Base-by-base conservation (phyloP, 1,140 invertebrate genomes). In the Eumaeus atala region DNA sequence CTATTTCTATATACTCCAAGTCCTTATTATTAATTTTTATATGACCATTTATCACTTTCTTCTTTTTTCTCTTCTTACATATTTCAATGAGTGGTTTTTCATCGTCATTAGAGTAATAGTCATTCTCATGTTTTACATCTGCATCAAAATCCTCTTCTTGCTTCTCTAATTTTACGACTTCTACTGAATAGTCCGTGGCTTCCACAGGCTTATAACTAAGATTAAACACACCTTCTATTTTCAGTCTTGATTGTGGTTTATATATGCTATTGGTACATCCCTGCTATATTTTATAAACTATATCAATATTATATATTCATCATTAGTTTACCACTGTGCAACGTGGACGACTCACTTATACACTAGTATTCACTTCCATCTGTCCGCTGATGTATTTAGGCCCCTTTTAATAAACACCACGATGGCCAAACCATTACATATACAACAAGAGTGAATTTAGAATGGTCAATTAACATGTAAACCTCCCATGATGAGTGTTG, bases 1-100 rank as follows among this genome's bases (percentile, higher is more conserved):
- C 64, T 34, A 83, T 59, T 56, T 78, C 71, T 59, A 48, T 71
- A 57, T 64, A 84, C 1, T 67, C 51, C 9, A 61, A 42, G 16
- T 18, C 33, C 36, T 28, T 18, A 12, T 36, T 54, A 17, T 53
- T 16, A 12, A 50, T 44, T 12, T 42, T 42, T 9, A 44, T 36
- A 9, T 57, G 37, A 8, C 37, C 54, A 44, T 52, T 58, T 21
- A 37, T 7, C 14, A 34, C 10, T 52, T 59, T 65, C 47, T 49
- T 56, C 16, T 61, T 61, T 53, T 35, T 61, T 49, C 14, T 62
- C 34, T 61, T 59, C 9, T 35, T 51, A 9, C 16, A 28, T 12
- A 64, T 40, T 21, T 52, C 54, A 40, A 56, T 48, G 40, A 61
- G 48, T 1, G 53, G 42, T 44, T 56, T 50, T 9, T 58, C 55